These are phyloP conservation scores for Podiceps cristatus DNA, from an alignment of 2,113 vertebrate genomes.

Conservation along the genomic window DNA sequence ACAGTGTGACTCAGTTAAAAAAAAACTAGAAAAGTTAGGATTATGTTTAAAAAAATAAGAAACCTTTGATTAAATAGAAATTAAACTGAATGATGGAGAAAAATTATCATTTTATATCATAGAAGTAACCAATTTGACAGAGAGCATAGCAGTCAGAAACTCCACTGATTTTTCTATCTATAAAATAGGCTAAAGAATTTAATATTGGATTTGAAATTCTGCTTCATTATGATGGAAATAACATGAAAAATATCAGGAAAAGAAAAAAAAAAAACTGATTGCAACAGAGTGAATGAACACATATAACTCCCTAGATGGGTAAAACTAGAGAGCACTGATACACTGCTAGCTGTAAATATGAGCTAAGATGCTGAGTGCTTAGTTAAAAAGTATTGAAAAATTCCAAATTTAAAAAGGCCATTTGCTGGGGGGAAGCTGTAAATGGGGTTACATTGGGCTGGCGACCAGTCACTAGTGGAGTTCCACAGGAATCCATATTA, in stretches of 20 bases:
- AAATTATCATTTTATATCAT: neutral
- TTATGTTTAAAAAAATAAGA: neutral
- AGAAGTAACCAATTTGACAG: neutral
- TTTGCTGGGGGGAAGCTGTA: neutral
- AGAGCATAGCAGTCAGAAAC: neutral
- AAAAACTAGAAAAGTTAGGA: neutral
- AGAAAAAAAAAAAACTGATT: neutral
- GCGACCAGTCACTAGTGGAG: too few species aligned
- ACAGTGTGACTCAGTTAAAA: neutral
- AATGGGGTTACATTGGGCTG: too few species aligned
- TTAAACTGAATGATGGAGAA: neutral
- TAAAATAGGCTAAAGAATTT: neutral
- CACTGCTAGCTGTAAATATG: neutral
- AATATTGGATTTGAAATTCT: neutral
- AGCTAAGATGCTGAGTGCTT: neutral
- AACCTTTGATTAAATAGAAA: neutral
- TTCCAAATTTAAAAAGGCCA: accelerated
- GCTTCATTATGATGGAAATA: neutral
- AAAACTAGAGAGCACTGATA: neutral
- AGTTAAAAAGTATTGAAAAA: neutral
- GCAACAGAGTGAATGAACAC: neutral
- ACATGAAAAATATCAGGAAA: neutral
- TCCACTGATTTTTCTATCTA: neutral
- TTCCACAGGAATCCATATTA: too few species aligned
- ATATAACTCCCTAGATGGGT: neutral